These are phyloP conservation scores for Venusia cambrica DNA, from an alignment of 2,888 invertebrate genomes.

Conservation along the genomic window DNA sequence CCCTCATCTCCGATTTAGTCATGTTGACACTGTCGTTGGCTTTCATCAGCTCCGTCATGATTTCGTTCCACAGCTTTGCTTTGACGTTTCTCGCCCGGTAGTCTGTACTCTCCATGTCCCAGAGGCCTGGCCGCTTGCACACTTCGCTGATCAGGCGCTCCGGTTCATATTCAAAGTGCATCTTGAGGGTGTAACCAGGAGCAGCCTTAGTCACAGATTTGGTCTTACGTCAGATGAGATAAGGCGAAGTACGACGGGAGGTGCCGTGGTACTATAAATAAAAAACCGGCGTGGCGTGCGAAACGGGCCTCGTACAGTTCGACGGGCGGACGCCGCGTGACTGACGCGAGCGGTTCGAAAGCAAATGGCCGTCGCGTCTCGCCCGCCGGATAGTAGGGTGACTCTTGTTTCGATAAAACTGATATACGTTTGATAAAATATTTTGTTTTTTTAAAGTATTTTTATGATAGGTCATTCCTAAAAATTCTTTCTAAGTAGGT, in stretches of 20 bases:
- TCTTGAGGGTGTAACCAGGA: conserved; percentile 18
- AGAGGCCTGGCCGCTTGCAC: conserved; percentile 65
- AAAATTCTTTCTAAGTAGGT: no score
- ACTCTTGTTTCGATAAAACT: conserved; percentile 26
- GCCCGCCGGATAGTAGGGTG: conserved; percentile 34
- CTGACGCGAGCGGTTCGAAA: conserved; percentile 67
- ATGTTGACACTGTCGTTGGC: conserved; percentile 53
- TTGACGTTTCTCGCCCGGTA: conserved; percentile 56
- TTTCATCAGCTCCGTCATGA: conserved; percentile 57
- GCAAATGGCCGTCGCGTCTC: conserved; percentile 38
- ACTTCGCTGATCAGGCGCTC: conserved; percentile 66
- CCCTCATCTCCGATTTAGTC: conserved; percentile 66
- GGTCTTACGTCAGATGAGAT: no score
- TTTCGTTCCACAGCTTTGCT: conserved; percentile 59
- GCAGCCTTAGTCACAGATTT: no score
- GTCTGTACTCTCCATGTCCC: conserved; percentile 60
- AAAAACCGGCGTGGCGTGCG: conserved; percentile 27
- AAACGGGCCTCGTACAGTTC: conserved; percentile 43
- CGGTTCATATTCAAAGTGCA: conserved; percentile 74
- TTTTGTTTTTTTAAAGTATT: no score
- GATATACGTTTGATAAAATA: no score
- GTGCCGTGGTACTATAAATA: no score
- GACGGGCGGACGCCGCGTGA: conserved; percentile 62
- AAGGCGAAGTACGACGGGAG: no score
- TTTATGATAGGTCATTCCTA: no score